Base-by-base conservation (phyloP, 2,888 invertebrate genomes). In the Ceratothoa steindachneri region DNA sequence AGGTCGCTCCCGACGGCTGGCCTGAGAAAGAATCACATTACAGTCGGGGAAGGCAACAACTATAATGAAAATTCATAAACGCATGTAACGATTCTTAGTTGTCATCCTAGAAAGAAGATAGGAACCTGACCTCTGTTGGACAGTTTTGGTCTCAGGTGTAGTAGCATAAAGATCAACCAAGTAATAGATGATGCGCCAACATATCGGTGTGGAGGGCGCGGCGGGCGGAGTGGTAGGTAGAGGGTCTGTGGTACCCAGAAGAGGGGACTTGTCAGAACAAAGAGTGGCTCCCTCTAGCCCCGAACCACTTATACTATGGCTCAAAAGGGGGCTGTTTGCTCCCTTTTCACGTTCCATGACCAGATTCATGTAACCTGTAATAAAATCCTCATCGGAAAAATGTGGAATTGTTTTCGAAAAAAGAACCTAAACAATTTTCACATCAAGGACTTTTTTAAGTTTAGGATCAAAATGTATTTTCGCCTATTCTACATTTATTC, bases 131-230 rank as follows among this genome's bases (percentile, higher is more conserved):
- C 73, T 87, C 84, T 92, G 92, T 30, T 90, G 89, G 64, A 96
- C 91, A 0, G 95, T 96, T 85, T 96, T 96, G 0, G 95, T 93
- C 83, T 96, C 96, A 0, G 97, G 95, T 89, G 94, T 93, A 67
- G 93, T 93, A 4, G 95, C 95, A 83, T 97, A 97, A 69, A 97
- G 85, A 83, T 97, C 95, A 72, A 97, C 86, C 77, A 97, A 87
- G 84, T 94, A 91, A 84, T 95, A 95, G 81, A 97, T 91, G 0
- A 95, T 97, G 83, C 93, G 91, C 97, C 97, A 97, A 83, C 97
- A 97, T 81, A 92, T 89, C 12, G 93, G 93, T 1, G 89, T 89
- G 27, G 75, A 71, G 28, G 72, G 74, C 83, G 81, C 80, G 65
- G 75, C 65, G 22, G 75, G 74, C 27, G 77, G 69, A 60, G 76